phyloP scores from a whole-genome alignment of 2,113 vertebrate species.

The Porphyrio hochstetteri region DNA sequence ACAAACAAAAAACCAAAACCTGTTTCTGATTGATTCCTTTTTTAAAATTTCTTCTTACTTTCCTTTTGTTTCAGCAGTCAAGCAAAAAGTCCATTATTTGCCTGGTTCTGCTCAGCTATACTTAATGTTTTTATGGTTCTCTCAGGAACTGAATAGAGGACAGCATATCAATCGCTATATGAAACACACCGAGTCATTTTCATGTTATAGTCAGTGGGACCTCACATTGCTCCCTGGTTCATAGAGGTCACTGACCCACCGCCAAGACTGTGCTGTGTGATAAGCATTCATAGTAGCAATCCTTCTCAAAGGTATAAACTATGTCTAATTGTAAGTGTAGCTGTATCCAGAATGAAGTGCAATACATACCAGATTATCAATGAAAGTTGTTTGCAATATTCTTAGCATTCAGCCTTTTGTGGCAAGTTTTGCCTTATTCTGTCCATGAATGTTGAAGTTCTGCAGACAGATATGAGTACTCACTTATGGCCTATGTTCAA shows the following conservation, averaged over 20 bases:
- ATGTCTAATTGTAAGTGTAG: background rate
- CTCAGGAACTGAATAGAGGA: background rate
- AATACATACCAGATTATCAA: background rate
- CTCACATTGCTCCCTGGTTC: background rate
- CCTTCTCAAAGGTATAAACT: background rate
- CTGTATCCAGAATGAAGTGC: background rate
- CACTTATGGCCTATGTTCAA: background rate
- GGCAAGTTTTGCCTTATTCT: background rate
- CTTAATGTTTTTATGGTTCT: background rate
- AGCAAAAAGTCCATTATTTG: conserved; percentile 17
- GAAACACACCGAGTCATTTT: background rate
- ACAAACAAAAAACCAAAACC: no score
- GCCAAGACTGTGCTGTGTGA: fast-evolving
- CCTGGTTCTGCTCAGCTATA: background rate
- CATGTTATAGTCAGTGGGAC: background rate
- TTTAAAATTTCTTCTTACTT: conserved; percentile 10
- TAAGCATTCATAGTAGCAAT: background rate
- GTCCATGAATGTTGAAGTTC: background rate
- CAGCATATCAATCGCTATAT: background rate
- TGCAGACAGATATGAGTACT: background rate
- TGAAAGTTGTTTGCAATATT: background rate
- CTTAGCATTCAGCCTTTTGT: background rate
- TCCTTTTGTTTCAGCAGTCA: conserved; percentile 30
- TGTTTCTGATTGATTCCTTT: background rate
- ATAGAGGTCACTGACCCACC: background rate